Evolutionary conservation across 2,888 invertebrate genomes (phyloP).

Genomic region (Latrodectus elegans): DNA sequence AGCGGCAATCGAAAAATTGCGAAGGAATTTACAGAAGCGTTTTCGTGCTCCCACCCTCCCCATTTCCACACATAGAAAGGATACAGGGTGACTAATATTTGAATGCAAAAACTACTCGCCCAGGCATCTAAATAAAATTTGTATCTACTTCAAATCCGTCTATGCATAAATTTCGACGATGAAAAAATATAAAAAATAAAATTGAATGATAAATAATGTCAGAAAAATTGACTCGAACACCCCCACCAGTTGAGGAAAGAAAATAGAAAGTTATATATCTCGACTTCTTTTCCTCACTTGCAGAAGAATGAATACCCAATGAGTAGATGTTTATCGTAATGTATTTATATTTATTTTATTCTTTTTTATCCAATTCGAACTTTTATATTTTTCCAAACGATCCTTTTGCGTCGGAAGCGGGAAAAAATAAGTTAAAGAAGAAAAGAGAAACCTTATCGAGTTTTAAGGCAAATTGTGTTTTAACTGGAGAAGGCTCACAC

Average conservation of each 20-base stretch:
- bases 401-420: background rate
- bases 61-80: background rate
- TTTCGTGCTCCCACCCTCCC: background rate
- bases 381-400: background rate
- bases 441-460: slow-evolving; percentile 52
- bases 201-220: background rate
- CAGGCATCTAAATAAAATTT: slow-evolving; percentile 59
- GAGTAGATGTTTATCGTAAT: slow-evolving; percentile 62
- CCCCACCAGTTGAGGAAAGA: background rate
- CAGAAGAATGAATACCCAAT: slow-evolving; percentile 21
- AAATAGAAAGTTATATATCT: background rate
- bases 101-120: slow-evolving; percentile 15
- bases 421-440: background rate
- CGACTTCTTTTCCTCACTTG: background rate
- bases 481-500: slow-evolving; percentile 48
- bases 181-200: background rate
- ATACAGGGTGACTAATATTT: background rate
- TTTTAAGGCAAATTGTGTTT: slow-evolving; percentile 68
- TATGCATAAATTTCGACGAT: background rate
- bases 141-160: slow-evolving; percentile 39
- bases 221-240: background rate
- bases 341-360: slow-evolving; percentile 62
- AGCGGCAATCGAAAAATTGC: background rate
- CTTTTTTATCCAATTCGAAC: slow-evolving; percentile 2
- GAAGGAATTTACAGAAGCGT: background rate